Conservation (phyloP, 2,797 vertebrate genomes). For the Salmo trutta region DNA sequence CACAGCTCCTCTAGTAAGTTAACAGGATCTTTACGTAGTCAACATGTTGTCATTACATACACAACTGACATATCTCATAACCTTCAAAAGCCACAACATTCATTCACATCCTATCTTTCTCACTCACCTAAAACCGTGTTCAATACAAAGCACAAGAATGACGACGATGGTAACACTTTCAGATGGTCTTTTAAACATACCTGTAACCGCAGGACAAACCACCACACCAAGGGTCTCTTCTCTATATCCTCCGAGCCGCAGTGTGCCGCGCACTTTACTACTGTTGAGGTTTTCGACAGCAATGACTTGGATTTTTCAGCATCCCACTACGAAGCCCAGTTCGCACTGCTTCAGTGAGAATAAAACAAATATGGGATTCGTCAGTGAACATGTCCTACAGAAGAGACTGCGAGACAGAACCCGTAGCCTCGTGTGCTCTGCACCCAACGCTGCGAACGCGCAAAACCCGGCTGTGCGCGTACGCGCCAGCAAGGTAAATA, state of each 20-base stretch:
- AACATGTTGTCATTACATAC: too few relatives aligned
- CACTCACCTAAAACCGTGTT: neutral
- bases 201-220: slow-evolving; percentile 3
- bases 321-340: neutral
- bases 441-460: slow-evolving; percentile 56
- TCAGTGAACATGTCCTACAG: neutral
- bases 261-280: neutral
- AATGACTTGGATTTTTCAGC: neutral
- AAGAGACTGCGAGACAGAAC: neutral
- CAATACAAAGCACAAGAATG: neutral
- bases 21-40: too few relatives aligned
- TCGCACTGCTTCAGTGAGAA: neutral
- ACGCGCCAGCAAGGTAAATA: slow-evolving; percentile 32
- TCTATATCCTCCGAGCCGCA: neutral
- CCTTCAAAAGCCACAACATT: neutral
- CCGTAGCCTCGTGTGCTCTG: slow-evolving; percentile 29
- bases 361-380: neutral
- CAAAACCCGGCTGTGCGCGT: slow-evolving; percentile 40
- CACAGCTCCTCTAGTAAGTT: too few relatives aligned
- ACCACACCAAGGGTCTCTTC: neutral
- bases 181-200: slow-evolving; percentile 7
- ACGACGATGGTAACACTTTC: neutral
- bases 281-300: neutral
- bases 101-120: neutral
- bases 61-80: neutral